phyloP scores from a whole-genome alignment of 2,113 vertebrate genomes.

The Onychostoma macrolepis region DNA sequence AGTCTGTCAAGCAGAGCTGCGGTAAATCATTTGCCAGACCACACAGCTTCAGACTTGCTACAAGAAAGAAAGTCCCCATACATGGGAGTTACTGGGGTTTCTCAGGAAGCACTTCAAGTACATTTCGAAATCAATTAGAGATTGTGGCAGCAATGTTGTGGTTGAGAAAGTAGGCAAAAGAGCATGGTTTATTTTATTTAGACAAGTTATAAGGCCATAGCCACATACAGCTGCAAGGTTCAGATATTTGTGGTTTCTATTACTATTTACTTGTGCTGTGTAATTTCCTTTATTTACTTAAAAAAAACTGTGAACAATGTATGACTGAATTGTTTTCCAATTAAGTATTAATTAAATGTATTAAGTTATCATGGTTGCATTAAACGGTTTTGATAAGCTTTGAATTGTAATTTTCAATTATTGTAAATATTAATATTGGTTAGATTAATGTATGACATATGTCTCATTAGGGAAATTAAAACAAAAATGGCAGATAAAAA shows the following conservation, averaged over 20 bases:
- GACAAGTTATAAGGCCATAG: neutral
- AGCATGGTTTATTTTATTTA: neutral
- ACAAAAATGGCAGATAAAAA: too few relatives aligned
- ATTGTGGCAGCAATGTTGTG: slow-evolving; percentile 20
- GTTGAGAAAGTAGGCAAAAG: neutral
- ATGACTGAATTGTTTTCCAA: too few relatives aligned
- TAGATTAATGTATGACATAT: neutral
- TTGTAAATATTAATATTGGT: neutral
- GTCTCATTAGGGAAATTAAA: neutral
- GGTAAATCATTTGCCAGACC: slow-evolving; percentile 31
- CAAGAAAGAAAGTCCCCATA: slow-evolving; percentile 12
- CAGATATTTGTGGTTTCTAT: neutral
- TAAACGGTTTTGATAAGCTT: neutral
- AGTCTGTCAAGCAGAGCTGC: slow-evolving; percentile 14
- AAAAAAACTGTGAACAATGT: too few relatives aligned
- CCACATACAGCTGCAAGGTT: neutral
- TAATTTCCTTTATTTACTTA: too few relatives aligned
- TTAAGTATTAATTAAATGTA: too few relatives aligned
- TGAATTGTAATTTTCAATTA: neutral
- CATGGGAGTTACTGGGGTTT: slow-evolving; percentile 13
- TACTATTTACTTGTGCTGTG: neutral
- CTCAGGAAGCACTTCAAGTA: slow-evolving; percentile 22
- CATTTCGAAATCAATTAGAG: slow-evolving; percentile 26
- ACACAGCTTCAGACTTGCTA: neutral
- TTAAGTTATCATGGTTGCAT: too few relatives aligned